A percentile compares a stretch with the other conserved stretches of the same genome.
Conservation (phyloP, 1,140 invertebrate species). For the Agrilus planipennis region DNA sequence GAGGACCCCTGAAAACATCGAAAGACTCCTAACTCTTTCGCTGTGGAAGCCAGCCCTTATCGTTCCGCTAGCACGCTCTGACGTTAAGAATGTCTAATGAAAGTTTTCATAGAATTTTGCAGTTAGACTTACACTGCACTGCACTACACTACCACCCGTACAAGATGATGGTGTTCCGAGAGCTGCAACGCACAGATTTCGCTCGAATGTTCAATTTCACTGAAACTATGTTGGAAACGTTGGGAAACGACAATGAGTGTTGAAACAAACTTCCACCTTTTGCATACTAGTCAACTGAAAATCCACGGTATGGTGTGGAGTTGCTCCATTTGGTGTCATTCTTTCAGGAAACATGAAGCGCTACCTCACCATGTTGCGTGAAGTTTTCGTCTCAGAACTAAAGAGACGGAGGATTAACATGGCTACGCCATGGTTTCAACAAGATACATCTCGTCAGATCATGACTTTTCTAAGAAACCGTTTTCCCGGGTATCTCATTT, state of each 20-base stretch:
- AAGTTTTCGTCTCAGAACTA: conserved; percentile 11
- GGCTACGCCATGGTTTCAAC: conserved; percentile 26
- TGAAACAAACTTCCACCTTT: conserved; percentile 23
- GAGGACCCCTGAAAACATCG: conserved; percentile 13
- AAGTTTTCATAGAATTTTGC: too few relatives aligned
- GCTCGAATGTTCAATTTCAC: neutral
- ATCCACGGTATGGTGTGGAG: too few relatives aligned
- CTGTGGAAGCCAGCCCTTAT: too few relatives aligned
- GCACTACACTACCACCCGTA: conserved; percentile 3
- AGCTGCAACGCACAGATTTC: neutral
- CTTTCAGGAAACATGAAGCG: conserved; percentile 7
- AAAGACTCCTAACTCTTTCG: too few relatives aligned
- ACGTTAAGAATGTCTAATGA: too few relatives aligned
- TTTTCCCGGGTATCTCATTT: conserved; percentile 4
- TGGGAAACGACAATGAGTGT: conserved; percentile 7
- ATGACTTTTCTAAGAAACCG: conserved; percentile 19
- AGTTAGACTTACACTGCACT: too few relatives aligned
- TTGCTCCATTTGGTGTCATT: conserved; percentile 5
- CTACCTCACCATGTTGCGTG: conserved; percentile 7
- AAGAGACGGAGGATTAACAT: conserved; percentile 8
- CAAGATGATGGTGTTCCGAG: neutral
- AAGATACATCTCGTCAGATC: conserved; percentile 25
- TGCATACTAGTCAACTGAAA: too few relatives aligned
- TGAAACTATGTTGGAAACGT: neutral
- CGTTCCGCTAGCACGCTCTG: too few relatives aligned